Base-by-base conservation (phyloP, 2,113 vertebrate genomes). In the Lichenostomus cassidix region DNA sequence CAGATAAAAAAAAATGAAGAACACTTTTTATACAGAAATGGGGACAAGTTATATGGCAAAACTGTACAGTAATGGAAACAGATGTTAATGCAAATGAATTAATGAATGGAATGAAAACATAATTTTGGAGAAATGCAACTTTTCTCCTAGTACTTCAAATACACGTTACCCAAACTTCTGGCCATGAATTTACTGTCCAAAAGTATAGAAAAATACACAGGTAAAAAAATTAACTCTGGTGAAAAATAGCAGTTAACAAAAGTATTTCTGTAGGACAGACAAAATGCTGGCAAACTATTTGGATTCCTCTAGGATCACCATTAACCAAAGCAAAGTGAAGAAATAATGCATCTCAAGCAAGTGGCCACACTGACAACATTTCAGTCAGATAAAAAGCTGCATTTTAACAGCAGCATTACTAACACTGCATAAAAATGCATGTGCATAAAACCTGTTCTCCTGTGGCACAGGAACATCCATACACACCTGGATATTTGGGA, bases 401-500 rank as follows among this genome's bases (percentile, higher is more conserved):
- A 37, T 58, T 88, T 44, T 37, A 83, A 50, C 74, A 87, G 1
- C 47, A 81, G 50, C 69, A 19, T 31, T 35, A 20, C 29, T 15
- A 39, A 35, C 15, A 7, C 5, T 18, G 13, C 33, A 24, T 13
- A 16, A 41, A 82, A 70, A 50, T 22, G 1, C 14, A 23, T 0
- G 2, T 46, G 25, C 42, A 58, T 35, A 35, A 74, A 85, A 33
- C 17, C 55, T 17, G 1, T 6, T 73, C 80, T 91, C 42, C 80
- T 63, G 56, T 62, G 55, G 69, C 79, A 60, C 29, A 27, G 59
- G 23, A 78, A 19, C 33, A 64, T 16, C 52, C 23, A 1, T 11
- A 2, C n/a, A 5, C 18, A 15, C 27, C 31, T 42, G 58, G 31
- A 4, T 27, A 46, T 77, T 71, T 17, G 73, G 52, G 78, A 94